These are phyloP conservation scores for Tychaedon coryphoeus DNA, from an alignment of 2,113 vertebrate genomes.

Conservation along the genomic window DNA sequence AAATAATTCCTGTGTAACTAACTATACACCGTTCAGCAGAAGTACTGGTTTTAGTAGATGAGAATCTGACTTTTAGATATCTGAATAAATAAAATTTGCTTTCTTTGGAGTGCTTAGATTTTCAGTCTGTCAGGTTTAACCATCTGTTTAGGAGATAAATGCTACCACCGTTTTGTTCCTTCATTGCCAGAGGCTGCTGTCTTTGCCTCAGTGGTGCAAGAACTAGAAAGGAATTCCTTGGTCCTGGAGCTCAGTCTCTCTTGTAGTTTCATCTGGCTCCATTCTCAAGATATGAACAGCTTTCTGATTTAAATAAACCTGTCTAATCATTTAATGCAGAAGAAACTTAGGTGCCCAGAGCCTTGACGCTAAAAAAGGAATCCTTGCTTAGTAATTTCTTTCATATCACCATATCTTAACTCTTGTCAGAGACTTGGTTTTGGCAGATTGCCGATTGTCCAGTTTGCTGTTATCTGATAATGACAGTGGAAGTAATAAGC, in stretches of 20 bases:
- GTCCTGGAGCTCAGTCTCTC: background rate
- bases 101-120: background rate
- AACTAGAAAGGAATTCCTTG: background rate
- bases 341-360: background rate
- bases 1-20: background rate
- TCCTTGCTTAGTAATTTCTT: background rate
- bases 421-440: background rate
- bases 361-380: background rate
- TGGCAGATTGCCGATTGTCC: background rate
- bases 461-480: background rate
- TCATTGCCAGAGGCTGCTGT: background rate
- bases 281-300: background rate
- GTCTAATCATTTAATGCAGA: background rate
- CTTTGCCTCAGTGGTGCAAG: background rate
- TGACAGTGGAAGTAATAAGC: background rate
- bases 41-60: background rate
- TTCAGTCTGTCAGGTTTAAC: background rate
- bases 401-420: background rate
- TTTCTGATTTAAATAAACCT: background rate
- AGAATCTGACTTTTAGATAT: background rate
- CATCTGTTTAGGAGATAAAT: background rate
- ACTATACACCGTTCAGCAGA: background rate
- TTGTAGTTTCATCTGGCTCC: background rate
- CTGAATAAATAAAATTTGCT: background rate
- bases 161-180: background rate